Percentiles rank a stretch among this genome's conserved stretches.
phyloP scores from a whole-genome alignment of 1,140 invertebrate species.

The Drosophila prosaltans region DNA sequence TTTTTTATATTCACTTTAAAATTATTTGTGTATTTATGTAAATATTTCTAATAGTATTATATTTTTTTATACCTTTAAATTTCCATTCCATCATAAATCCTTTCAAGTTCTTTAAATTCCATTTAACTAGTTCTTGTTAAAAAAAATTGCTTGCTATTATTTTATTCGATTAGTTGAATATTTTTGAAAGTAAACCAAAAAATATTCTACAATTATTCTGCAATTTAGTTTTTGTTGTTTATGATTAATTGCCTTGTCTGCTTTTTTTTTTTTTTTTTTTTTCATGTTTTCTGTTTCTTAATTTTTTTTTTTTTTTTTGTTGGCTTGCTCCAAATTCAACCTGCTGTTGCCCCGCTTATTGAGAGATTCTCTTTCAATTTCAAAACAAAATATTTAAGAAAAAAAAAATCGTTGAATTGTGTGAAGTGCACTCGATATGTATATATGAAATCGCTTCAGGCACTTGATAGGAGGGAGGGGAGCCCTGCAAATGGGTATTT shows the following conservation, averaged over 20 bases:
- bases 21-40: no score
- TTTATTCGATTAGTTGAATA: conserved; percentile 6
- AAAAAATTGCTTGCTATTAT: not conserved
- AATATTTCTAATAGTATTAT: no score
- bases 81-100: not conserved
- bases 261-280: not conserved
- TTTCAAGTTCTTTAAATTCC: not conserved
- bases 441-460: conserved; percentile 18
- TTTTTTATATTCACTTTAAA: no score
- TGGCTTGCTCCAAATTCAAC: conserved; percentile 18
- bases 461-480: not conserved
- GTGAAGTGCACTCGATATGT: conserved; percentile 21
- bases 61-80: not conserved
- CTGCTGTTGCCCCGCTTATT: conserved; percentile 13
- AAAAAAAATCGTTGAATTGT: conserved; percentile 10
- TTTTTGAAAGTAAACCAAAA: conserved; percentile 58
- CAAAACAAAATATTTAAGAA: conserved; percentile 5
- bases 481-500: conserved; percentile 10
- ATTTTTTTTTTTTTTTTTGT: not conserved
- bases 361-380: conserved; percentile 17
- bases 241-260: conserved; percentile 66
- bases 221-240: conserved; percentile 65
- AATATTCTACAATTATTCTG: conserved; percentile 68
- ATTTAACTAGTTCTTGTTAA: not conserved
- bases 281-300: not conserved